Evolutionary conservation across 2,113 vertebrate genomes (phyloP).

Genomic region (Sphyrna mokarran): DNA sequence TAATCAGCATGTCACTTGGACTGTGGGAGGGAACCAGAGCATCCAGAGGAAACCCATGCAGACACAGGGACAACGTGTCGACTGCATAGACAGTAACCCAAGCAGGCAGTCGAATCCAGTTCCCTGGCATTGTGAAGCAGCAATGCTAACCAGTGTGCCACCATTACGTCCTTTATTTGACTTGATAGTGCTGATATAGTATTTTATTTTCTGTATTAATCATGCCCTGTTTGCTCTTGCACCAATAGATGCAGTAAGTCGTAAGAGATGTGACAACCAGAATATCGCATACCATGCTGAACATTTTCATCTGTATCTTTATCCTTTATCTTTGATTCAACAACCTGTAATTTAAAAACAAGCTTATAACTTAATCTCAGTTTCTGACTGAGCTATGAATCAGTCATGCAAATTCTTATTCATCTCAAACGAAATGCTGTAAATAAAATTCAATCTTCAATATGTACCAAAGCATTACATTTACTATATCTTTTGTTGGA

Average conservation of each 20-base stretch:
- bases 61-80: too few species aligned
- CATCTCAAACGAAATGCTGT: not conserved
- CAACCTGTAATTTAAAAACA: not conserved
- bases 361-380: not conserved
- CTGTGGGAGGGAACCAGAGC: too few species aligned
- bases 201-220: not conserved
- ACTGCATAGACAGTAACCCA: too few species aligned
- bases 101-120: too few species aligned
- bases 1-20: too few species aligned
- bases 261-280: not conserved
- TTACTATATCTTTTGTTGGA: too few species aligned
- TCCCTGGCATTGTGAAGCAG: too few species aligned
- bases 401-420: not conserved
- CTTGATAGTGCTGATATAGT: not conserved
- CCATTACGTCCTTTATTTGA: not conserved
- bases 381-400: not conserved
- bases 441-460: not conserved
- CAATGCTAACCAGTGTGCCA: too few species aligned
- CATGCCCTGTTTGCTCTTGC: not conserved
- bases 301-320: not conserved
- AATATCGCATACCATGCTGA: not conserved
- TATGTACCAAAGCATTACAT: not conserved
- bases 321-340: not conserved
- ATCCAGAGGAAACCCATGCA: too few species aligned
- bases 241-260: not conserved